Base-by-base conservation (phyloP, 2,797 vertebrate species). In the Pipistrellus nathusii region DNA sequence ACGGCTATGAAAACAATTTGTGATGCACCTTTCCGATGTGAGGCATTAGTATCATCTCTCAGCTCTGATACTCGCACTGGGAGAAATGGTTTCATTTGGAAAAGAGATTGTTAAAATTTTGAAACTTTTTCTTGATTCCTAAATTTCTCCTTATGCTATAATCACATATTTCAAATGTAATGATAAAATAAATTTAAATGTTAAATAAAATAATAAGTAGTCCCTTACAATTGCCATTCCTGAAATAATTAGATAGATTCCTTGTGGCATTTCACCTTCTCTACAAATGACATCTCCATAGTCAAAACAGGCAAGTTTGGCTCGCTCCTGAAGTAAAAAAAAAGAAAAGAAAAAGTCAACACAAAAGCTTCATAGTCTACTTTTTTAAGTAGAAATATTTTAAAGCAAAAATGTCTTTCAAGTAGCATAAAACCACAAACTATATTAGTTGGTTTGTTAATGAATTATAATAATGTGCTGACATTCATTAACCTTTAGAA, bases 191-290 rank as follows among this genome's bases (percentile, higher is more conserved):
- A 59, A 73, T 87, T 91, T 73, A 76, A 82, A 48, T 75, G 11
- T 17, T 17, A 59, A 88, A 62, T 32, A 59, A 88, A 44, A 38
- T 93, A 93, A 73, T 62, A 17, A 90, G 68, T 21, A 18, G 35
- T n/a, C n/a, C 38, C 97, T 97, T 98, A 98, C 98, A 59, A 97
- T 97, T 71, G 97, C 94, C 98, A 98, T 97, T 95, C 98, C 98
- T 27, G 97, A 98, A 95, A 98, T 97, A 86, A 98, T 97, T 64
- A 98, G 73, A 89, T 97, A 97, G 93, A 98, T 98, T 96, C 97
- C 98, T 92, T 96, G 92, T 5, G 97, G 96, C 94, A 97, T 95
- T 88, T 98, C 97, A 18, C 95, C 96, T 96, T 98, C 97, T 81
- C 84, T 93, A 76, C 93, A 98, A 81, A 98, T 97, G 57, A 93